A percentile compares a stretch with the other conserved stretches of the same genome.
phyloP scores from a whole-genome alignment of 2,113 vertebrate species.

The Coptodon bakossiorum region DNA sequence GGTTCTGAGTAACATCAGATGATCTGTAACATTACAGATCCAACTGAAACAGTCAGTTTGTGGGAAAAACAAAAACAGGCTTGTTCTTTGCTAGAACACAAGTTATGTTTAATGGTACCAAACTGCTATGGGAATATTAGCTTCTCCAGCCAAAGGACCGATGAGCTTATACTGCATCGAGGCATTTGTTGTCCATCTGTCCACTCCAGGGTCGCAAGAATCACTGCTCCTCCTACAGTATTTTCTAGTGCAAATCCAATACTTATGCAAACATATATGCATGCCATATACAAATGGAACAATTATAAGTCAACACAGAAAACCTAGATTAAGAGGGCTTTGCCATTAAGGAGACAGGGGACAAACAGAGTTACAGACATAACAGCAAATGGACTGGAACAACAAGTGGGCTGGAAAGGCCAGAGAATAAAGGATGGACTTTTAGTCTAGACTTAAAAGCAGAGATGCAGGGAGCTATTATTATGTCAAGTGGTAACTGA shows the following conservation, averaged over 20 bases:
- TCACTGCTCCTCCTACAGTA: neutral
- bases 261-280: neutral
- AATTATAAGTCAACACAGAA: neutral
- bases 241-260: neutral
- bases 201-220: neutral
- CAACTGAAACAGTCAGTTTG: neutral
- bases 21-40: neutral
- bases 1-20: neutral
- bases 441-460: neutral
- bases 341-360: neutral
- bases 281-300: neutral
- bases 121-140: neutral
- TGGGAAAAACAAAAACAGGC: neutral
- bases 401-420: neutral
- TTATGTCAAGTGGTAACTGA: neutral
- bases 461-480: neutral
- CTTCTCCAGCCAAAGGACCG: rapidly evolving
- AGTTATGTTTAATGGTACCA: neutral
- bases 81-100: neutral
- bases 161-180: neutral
- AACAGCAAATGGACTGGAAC: neutral
- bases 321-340: neutral
- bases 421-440: neutral
- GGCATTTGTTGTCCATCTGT: neutral
- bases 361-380: neutral